Base-by-base conservation (phyloP, 2,888 invertebrate genomes). In the Catocala sponsa region DNA sequence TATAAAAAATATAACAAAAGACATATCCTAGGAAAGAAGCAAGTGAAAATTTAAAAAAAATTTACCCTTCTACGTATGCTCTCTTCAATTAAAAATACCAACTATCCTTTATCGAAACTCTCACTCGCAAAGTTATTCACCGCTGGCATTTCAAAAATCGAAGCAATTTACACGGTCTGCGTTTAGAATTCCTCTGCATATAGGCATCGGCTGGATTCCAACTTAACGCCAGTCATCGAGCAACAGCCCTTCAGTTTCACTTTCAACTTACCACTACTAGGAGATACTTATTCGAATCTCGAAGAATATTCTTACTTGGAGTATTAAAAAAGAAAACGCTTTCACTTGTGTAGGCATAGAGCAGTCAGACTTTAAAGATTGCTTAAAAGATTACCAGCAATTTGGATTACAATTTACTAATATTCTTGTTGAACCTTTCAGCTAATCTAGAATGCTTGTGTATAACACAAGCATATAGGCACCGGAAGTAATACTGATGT, bases 181-280 rank as follows among this genome's bases (percentile, higher is more conserved):
- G 46, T 61, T 55, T 32, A 53, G 50, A 58, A 58, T 66, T 48
- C 53, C 65, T 65, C 42, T 59, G 65, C 59, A 69, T 68, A 59
- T 59, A 69, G 72, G 71, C 66, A 65, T 73, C 67, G 50, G 56
- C 47, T 55, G 69, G 55, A 68, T 76, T 66, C 67, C 59, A 65
- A 67, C 70, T 73, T 75, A 71, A 72, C 65, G 80, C 82, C 70
- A 81, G 83, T 82, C 83, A 83, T 81, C 72, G 71, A 70, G 74
- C 75, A 76, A 77, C 69, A 63, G 74, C 73, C 79, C 78, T 79
- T 77, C 71, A 76, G 65, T 78, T 82, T 83, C 77, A 77, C 80
- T 83, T 81, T 83, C 76, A 70, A 59, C 53, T 5, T 11, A 5
- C 10, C 32, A 13, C 12, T 75, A 81, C 81, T 62, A 80, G 4